phyloP scores from a whole-genome alignment of 92 coral and sea anemone genomes.

The Epizoanthus ramosus region DNA sequence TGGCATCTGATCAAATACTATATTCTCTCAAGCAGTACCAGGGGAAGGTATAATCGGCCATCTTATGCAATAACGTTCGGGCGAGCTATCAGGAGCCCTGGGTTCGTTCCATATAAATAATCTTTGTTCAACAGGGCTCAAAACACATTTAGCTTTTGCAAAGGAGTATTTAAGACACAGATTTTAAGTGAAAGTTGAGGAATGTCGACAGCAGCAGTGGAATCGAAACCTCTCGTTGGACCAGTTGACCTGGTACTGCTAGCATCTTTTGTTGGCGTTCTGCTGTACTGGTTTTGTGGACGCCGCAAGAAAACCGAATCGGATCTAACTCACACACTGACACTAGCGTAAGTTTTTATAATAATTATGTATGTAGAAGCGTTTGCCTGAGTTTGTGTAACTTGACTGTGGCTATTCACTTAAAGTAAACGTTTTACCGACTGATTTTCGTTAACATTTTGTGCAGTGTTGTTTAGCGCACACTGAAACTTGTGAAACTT shows the following conservation, averaged over 20 bases:
- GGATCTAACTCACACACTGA: slow-evolving; percentile 65
- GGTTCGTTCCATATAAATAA: background rate
- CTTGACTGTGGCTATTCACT: slow-evolving; percentile 7
- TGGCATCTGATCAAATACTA: background rate
- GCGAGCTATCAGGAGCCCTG: background rate
- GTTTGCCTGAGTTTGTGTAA: background rate
- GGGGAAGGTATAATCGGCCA: background rate
- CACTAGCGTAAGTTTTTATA: slow-evolving; percentile 71
- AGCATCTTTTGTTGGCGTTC: slow-evolving; percentile 86
- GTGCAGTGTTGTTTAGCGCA: too few species aligned
- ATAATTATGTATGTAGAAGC: too few species aligned
- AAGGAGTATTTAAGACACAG: background rate
- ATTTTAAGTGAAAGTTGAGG: background rate
- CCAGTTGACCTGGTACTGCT: slow-evolving; percentile 83
- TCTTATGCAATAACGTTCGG: slow-evolving; percentile 33
- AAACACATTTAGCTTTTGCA: background rate
- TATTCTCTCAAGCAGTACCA: slow-evolving; percentile 11
- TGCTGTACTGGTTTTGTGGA: slow-evolving; percentile 93
- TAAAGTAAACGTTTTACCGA: too few species aligned
- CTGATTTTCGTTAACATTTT: too few species aligned
- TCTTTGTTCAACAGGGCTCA: background rate
- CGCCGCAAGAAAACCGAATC: slow-evolving; percentile 74
- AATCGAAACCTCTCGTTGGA: slow-evolving; percentile 77
- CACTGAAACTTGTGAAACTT: too few species aligned
- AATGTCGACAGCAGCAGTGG: slow-evolving; percentile 66